These are phyloP conservation scores for Marronus borbonicus DNA, from an alignment of 2,888 invertebrate genomes.

Conservation along the genomic window DNA sequence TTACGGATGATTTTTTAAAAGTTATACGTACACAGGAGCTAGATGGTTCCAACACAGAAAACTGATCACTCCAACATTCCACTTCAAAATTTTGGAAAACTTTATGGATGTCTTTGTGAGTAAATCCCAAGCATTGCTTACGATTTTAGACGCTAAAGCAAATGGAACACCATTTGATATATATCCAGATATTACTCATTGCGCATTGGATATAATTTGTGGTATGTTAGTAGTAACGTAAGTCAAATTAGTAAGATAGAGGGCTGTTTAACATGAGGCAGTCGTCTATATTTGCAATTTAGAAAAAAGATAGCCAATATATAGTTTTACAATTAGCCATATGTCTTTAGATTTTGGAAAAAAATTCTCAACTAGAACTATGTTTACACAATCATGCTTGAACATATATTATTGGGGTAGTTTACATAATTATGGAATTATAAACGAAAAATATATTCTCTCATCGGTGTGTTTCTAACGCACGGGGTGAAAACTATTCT, in stretches of 20 bases:
- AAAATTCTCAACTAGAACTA: too few species aligned
- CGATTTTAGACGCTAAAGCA: constrained; percentile 56
- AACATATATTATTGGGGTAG: too few species aligned
- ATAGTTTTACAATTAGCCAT: too few species aligned
- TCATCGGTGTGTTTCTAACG: too few species aligned
- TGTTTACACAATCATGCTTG: too few species aligned
- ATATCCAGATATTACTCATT: constrained; percentile 61
- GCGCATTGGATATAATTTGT: constrained; percentile 64
- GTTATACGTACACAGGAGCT: constrained; percentile 50
- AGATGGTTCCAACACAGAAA: constrained; percentile 61
- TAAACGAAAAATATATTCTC: too few species aligned
- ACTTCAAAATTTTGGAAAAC: constrained; percentile 63
- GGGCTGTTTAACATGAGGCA: too few species aligned
- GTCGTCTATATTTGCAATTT: too few species aligned
- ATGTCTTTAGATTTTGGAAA: too few species aligned
- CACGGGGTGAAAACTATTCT: too few species aligned
- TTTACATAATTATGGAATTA: too few species aligned
- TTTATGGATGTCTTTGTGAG: constrained; percentile 61
- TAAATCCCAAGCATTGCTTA: constrained; percentile 58
- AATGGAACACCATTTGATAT: constrained; percentile 62
- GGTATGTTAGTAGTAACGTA: constrained; percentile 56
- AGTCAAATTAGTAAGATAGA: background rate
- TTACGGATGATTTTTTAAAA: background rate
- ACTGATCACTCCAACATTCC: constrained; percentile 63
- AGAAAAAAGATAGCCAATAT: too few species aligned